phyloP scores from a whole-genome alignment of 2,113 vertebrate species.

The Thamnaconus septentrionalis region DNA sequence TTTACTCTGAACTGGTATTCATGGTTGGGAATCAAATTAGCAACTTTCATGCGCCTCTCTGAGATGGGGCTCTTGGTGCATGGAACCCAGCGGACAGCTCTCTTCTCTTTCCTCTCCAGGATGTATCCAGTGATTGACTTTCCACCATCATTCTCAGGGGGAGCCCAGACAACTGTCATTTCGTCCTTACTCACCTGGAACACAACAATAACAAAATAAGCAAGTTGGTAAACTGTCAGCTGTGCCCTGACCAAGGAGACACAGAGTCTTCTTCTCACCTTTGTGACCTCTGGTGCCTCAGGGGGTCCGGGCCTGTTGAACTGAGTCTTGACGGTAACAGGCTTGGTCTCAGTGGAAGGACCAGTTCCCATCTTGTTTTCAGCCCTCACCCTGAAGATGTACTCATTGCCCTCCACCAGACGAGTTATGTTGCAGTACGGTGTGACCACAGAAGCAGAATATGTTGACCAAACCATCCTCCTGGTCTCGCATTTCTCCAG shows the following conservation, averaged over 20 bases:
- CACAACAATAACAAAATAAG: background rate
- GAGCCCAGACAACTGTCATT: conserved; percentile 98
- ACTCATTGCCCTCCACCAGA: conserved; percentile 96
- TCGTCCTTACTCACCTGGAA: conserved; percentile 87
- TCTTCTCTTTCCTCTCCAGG: conserved; percentile 94
- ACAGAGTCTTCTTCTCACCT: conserved; percentile 64
- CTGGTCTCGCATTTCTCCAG: conserved; percentile 98
- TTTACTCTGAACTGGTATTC: conserved; percentile 99
- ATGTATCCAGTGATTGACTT: conserved; percentile 98
- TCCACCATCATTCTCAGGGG: conserved; percentile 95
- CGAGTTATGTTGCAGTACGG: conserved; percentile 85
- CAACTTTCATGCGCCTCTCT: conserved; percentile 93
- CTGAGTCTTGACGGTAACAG: conserved; percentile 90
- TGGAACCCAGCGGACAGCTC: conserved; percentile 89
- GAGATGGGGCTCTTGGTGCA: conserved; percentile 93
- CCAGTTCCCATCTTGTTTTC: conserved; percentile 99
- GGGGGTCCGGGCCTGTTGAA: conserved; percentile 92
- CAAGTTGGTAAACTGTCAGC: background rate
- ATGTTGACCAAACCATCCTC: conserved; percentile 98
- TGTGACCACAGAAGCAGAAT: conserved; percentile 84
- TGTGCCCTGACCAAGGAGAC: background rate
- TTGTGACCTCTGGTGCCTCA: conserved; percentile 91
- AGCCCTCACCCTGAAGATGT: conserved; percentile 95
- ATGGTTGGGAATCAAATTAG: conserved; percentile 91
- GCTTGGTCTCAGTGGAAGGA: conserved; percentile 89